Evolutionary conservation across 2,888 invertebrate species (phyloP).

Genomic region (Polietes domitor): DNA sequence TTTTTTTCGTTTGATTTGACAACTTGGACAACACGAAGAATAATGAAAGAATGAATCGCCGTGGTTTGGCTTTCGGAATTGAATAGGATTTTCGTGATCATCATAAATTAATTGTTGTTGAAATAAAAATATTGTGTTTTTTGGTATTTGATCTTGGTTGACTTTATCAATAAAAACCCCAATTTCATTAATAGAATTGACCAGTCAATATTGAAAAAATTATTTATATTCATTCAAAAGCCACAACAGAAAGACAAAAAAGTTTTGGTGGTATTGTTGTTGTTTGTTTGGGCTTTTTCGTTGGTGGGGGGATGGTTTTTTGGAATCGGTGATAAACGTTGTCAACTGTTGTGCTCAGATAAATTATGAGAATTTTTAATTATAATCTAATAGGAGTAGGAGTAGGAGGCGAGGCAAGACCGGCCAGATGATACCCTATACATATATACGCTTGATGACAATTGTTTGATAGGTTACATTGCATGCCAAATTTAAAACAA

Average conservation of each 20-base stretch:
- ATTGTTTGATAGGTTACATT: too few species aligned
- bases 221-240: constrained; percentile 46
- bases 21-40: constrained; percentile 33
- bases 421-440: too few species aligned
- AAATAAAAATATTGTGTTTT: constrained; percentile 62
- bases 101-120: constrained; percentile 70
- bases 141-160: constrained; percentile 65
- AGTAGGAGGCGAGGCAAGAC: too few species aligned
- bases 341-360: background rate
- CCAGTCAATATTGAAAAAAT: constrained; percentile 44
- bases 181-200: constrained; percentile 58
- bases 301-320: too few species aligned
- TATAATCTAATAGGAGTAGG: background rate
- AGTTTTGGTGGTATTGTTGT: background rate
- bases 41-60: constrained; percentile 46
- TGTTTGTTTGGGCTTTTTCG: constrained; percentile 2
- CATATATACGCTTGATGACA: too few species aligned
- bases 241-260: background rate
- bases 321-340: constrained; percentile 3
- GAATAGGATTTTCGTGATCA: constrained; percentile 66
- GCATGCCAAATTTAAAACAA: too few species aligned
- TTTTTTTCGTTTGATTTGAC: constrained; percentile 11
- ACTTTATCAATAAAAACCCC: constrained; percentile 58
- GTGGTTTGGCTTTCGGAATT: background rate
- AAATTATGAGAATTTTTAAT: background rate